phyloP scores from a whole-genome alignment of 2,113 vertebrate genomes.

The Podiceps cristatus region DNA sequence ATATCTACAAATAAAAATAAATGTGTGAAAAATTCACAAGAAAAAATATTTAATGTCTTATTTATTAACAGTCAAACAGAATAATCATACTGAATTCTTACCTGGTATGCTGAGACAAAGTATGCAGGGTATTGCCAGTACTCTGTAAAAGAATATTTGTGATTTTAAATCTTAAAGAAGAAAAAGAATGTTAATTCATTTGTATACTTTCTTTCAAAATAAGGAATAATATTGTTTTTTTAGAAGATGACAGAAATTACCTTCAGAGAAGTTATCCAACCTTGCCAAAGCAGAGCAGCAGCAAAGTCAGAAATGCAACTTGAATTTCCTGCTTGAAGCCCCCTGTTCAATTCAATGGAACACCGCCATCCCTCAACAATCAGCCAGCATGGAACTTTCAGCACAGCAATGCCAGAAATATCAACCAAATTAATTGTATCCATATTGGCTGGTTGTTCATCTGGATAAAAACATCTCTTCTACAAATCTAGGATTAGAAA shows the following conservation, averaged over 20 bases:
- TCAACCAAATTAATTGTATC: not conserved
- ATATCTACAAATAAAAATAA: conserved; percentile 79
- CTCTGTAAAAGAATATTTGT: conserved; percentile 72
- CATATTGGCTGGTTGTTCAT: not conserved
- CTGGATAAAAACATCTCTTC: not conserved
- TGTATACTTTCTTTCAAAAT: not conserved
- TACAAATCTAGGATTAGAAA: not conserved
- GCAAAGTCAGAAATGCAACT: not conserved
- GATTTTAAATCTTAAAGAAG: not conserved
- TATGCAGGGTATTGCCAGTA: conserved; percentile 80
- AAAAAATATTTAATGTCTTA: not conserved
- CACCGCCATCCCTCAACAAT: not conserved
- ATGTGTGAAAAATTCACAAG: not conserved
- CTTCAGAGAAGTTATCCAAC: not conserved
- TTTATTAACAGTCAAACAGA: not conserved
- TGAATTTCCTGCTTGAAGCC: not conserved
- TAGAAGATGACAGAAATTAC: not conserved
- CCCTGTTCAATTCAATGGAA: fast-evolving
- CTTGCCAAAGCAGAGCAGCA: not conserved
- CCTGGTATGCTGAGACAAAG: conserved; percentile 86
- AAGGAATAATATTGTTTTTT: not conserved
- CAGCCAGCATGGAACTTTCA: not conserved
- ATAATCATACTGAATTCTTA: conserved; percentile 58
- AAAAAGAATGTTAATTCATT: not conserved
- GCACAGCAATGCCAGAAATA: not conserved